Base-by-base conservation (phyloP, 37 sponge, comb jelly and placozoan genomes). In the Crambe crambe region DNA sequence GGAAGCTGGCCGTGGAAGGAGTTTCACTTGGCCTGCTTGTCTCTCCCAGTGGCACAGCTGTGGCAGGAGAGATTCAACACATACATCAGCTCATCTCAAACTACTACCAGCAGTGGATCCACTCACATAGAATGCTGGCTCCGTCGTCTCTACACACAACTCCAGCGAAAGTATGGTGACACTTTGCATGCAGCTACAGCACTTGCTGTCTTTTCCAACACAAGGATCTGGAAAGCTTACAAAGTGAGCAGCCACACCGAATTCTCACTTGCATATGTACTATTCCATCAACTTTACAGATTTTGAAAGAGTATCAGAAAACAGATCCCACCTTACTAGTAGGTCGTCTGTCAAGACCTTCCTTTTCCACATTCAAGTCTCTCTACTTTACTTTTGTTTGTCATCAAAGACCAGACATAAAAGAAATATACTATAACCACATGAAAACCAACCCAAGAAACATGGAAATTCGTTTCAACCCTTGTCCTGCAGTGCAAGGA, bases 1-100 rank as follows among this genome's bases (percentile, higher is more conserved):
- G 89, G 83, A 36, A 23, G 30, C 18, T 83, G 89, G 89, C 89
- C 89, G 18, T 88, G 89, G 89, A 78, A 54, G 20, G 83, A 56
- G 0, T 2, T 77, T 0, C 70, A 88, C 6, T 47, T 47, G 12
- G 51, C 51, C 12, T 47, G 51, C 51, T 47, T 12, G 10, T 47
- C 51, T n/a, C 43, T 15, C 10, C 12, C 51, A 15, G 51, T 47
- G 51, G 51, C 29, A 29, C 18, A 61, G 63, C 6, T 8, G 6
- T 61, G 63, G 63, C 63, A 8, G 25, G n/a, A 61, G 63, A 27
- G 15, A 29, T 23, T 61, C 29, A 5, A 20, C 25, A 27, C 58
- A 56, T 31, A 30, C 32, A 8, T 6, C 51, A 6, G 12, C 51
- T 47, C 10, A 15, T 47, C 51, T 47, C 51, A 47, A 47, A 15